Evolutionary conservation across 1,140 invertebrate genomes (phyloP), one percentile per base, ranked within the genome.

Genomic region (Harpegnathos saltator): DNA sequence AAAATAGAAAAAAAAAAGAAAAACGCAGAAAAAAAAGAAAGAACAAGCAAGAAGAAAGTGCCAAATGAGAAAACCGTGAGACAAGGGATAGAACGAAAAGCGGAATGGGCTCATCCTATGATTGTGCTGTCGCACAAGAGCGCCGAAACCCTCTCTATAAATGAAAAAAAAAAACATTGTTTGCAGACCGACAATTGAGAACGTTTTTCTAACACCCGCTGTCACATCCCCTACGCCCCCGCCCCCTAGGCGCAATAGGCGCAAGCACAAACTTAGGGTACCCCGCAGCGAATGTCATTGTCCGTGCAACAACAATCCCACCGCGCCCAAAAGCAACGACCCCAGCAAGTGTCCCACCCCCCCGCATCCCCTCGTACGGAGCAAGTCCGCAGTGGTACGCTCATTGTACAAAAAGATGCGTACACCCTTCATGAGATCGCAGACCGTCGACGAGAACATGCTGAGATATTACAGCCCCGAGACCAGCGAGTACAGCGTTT

Each of bases 151-250:
- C 86, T 90, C 84, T 92, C 91, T 89, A 92, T 93, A 44, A 9
- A 44, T 9, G 9, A 44, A 9, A 44, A 44, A 86, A 93, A 93
- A 93, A 59, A 93, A 93, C 87, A 91, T 94, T 94, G 92, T 94
- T 94, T 94, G 85, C 93, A 94, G 93, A 94, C 93, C 93, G 92
- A 94, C 93, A 94, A 92, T 94, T 94, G 94, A 94, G 94, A 94
- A 93, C 93, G 92, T 94, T 91, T 93, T n/a, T n/a, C n/a, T 92
- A 91, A 93, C 94, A 94, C 93, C 93, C 92, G 92, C 93, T 93
- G 93, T 94, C 94, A 92, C 93, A 92, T 94, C 91, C 92, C 93
- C 93, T 87, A 91, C 92, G 86, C 91, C 92, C 91, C 83, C 84
- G 90, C 90, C 92, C 93, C 90, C 89, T 94, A 94, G 93, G 92